A percentile compares a stretch with the other conserved stretches of the same genome.
These are phyloP conservation scores for Carassius carassius DNA, from an alignment of 2,113 vertebrate genomes.

Conservation along the genomic window DNA sequence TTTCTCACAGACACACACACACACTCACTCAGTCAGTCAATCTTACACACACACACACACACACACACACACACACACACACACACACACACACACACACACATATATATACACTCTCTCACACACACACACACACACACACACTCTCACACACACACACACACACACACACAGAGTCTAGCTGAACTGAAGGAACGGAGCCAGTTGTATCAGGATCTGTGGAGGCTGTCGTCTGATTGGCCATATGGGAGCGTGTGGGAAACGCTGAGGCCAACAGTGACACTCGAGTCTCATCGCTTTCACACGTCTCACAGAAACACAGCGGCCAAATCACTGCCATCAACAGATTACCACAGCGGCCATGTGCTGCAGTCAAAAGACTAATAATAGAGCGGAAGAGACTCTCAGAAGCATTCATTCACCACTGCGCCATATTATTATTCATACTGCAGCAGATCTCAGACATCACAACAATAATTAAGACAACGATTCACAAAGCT, in stretches of 20 bases:
- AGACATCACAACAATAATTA: neutral
- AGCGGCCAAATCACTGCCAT: neutral
- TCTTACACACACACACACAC: too few species aligned
- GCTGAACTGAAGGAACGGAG: neutral
- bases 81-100: too few species aligned
- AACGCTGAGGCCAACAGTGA: neutral
- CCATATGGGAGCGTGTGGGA: constrained; percentile 12
- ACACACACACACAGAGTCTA: neutral
- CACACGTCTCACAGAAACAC: constrained; percentile 16
- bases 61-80: too few species aligned
- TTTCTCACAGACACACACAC: too few species aligned
- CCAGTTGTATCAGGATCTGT: constrained; percentile 15
- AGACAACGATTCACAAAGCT: neutral
- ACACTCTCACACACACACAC: neutral
- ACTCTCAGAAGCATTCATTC: too few species aligned
- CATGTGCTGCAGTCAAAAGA: neutral
- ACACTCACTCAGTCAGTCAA: too few species aligned
- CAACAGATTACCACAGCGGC: constrained; percentile 9
- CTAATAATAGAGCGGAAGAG: neutral
- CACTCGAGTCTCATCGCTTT: constrained; percentile 30
- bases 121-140: too few species aligned
- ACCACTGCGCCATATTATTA: neutral
- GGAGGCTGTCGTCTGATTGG: constrained; percentile 10
- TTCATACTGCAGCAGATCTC: neutral
- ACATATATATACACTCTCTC: too few species aligned